A percentile compares a stretch with the other conserved stretches of the same genome.
Evolutionary conservation across 1,140 invertebrate genomes (phyloP).

Genomic region (Trichoplusia ni): DNA sequence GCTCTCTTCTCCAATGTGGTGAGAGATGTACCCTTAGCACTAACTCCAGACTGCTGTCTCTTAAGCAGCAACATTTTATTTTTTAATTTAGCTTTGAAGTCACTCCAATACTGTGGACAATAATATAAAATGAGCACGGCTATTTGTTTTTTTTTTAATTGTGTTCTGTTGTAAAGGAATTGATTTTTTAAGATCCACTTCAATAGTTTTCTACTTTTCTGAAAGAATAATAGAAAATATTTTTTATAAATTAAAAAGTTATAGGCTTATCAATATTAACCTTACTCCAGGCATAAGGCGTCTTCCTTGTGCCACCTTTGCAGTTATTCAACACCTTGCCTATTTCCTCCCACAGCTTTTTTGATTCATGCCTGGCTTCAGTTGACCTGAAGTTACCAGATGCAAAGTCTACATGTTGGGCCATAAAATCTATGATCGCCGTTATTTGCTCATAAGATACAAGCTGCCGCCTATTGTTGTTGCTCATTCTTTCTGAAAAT

Average conservation of each 20-base stretch:
- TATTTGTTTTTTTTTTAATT: too few relatives aligned
- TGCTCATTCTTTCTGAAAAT: conserved; percentile 37
- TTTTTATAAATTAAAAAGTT: background rate
- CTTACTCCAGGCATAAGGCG: conserved; percentile 65
- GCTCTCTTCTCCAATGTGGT: conserved; percentile 61
- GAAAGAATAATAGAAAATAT: background rate
- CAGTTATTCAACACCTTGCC: conserved; percentile 53
- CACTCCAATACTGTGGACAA: conserved; percentile 62
- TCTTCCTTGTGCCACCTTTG: conserved; percentile 50
- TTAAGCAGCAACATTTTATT: conserved; percentile 54
- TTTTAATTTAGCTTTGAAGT: conserved; percentile 66
- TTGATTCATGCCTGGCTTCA: conserved; percentile 56
- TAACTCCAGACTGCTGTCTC: conserved; percentile 36
- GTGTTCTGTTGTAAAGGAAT: too few relatives aligned
- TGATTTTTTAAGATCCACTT: too few relatives aligned
- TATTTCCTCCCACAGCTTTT: conserved; percentile 58
- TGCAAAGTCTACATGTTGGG: conserved; percentile 61
- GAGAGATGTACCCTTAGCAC: conserved; percentile 40
- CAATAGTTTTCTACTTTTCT: background rate
- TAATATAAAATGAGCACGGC: too few relatives aligned
- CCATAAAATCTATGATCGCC: conserved; percentile 63
- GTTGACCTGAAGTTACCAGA: conserved; percentile 47
- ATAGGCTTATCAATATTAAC: conserved; percentile 33
- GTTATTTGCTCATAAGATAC: conserved; percentile 65
- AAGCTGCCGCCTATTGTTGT: conserved; percentile 36